Conservation (phyloP, 2,888 invertebrate genomes). For the Tetanocera ferruginea region DNA sequence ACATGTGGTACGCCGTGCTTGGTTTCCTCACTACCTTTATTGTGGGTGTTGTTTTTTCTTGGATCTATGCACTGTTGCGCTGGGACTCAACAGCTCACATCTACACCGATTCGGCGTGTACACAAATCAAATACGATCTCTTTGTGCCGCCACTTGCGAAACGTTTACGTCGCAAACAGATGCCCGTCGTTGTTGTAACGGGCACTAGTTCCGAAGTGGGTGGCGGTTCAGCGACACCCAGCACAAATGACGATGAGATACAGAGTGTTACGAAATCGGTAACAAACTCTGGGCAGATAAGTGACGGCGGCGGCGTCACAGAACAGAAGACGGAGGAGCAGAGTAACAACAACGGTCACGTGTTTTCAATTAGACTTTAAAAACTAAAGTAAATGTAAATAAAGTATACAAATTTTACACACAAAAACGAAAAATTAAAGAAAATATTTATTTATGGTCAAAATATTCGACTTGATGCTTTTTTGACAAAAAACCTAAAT, state of each 20-base stretch:
- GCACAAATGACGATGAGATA: slow-evolving; percentile 45
- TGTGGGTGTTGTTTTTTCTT: slow-evolving; percentile 72
- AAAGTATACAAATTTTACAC: not conserved
- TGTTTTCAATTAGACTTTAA: not conserved
- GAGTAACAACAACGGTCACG: not conserved
- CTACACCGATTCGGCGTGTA: slow-evolving; percentile 61
- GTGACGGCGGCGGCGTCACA: not conserved
- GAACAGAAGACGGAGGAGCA: not conserved
- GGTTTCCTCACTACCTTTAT: slow-evolving; percentile 72
- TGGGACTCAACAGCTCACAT: slow-evolving; percentile 61
- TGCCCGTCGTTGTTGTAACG: slow-evolving; percentile 62
- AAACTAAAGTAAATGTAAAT: not conserved
- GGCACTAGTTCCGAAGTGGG: slow-evolving; percentile 57
- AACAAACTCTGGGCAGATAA: not conserved
- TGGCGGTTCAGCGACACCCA: slow-evolving; percentile 45
- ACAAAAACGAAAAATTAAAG: not conserved
- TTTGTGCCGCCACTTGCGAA: slow-evolving; percentile 74
- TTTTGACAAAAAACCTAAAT: not conserved
- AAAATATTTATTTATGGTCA: not conserved
- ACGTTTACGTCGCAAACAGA: slow-evolving; percentile 66
- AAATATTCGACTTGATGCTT: not conserved
- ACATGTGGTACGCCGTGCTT: slow-evolving; percentile 78
- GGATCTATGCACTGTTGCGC: slow-evolving; percentile 64
- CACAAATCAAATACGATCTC: slow-evolving; percentile 72
- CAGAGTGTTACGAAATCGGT: slow-evolving; percentile 8